Evolutionary conservation across 2,113 vertebrate species (phyloP), one percentile per base, ranked within the genome.

Genomic region (Pyrgilauda ruficollis): DNA sequence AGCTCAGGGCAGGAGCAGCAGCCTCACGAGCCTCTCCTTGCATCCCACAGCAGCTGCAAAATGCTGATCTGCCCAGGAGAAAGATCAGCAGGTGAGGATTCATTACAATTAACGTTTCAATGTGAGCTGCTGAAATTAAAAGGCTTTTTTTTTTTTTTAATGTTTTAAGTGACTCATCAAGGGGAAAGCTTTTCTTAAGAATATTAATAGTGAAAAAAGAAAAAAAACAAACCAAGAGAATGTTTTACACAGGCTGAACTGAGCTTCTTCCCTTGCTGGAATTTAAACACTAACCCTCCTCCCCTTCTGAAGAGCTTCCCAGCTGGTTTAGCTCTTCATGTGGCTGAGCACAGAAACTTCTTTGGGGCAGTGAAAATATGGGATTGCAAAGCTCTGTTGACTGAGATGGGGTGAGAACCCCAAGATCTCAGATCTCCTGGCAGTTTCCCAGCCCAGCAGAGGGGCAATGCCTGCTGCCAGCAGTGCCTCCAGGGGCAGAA

Each of bases 191-290:
- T 19, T n/a, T 46, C 66, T n/a, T 4, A 11, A 52, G 52, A 58
- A 68, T 35, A n/a, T 33, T 47, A 90, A 77, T 9, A 55, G 49
- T 13, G 19, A 11, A 70, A 39, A 73, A 79, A 66, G 87, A 15
- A 50, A 37, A 66, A 90, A 47, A 30, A 55, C 70, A 66, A 90
- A 47, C 7, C 31, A 58, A 52, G 73, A 77, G 43, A 77, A 80
- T 2, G 0, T 55, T 89, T 68, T 47, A 49, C 27, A n/a, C 26
- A 10, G 18, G 22, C n/a, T n/a, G n/a, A n/a, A n/a, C n/a, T n/a
- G n/a, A n/a, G n/a, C n/a, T 77, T 15, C 41, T 24, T 27, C 47
- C 44, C 37, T 67, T 24, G 43, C 58, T 80, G 21, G 50, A 64
- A 66, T 50, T 64, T 23, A n/a, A 68, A 68, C 35, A n/a, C 2